Base-by-base conservation (phyloP, 2,113 vertebrate genomes). In the Grallaria varia region DNA sequence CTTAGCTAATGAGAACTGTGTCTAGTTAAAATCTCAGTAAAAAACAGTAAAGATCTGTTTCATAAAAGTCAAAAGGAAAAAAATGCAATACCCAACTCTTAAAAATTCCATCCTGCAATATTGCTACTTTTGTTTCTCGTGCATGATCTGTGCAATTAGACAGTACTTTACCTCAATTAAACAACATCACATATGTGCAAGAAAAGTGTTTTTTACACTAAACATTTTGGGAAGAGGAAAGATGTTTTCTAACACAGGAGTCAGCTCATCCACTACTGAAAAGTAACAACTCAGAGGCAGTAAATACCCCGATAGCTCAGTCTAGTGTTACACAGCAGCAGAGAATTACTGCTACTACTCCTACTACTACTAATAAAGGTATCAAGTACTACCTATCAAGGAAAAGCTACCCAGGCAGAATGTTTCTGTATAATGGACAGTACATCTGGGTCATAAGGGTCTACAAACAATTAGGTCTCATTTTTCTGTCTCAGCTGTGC, bases 11-110 rank as follows among this genome's bases (percentile, higher is more conserved):
- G 75, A 82, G 89, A 97, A 89, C 90, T 88, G 28, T 93, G 49
- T 94, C 90, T 89, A 95, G 96, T 97, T 97, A 97, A 97, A 97
- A 97, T 89, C 72, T 95, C 88, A n/a, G n/a, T n/a, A n/a, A n/a
- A n/a, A n/a, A n/a, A n/a, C n/a, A n/a, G 84, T 75, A 97, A 95
- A 97, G 97, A 94, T 96, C 75, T 67, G 33, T 95, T n/a, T n/a
- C n/a, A n/a, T n/a, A n/a, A n/a, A n/a, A n/a, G n/a, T n/a, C n/a
- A 17, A 21, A 80, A 83, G 39, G 82, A 85, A 93, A 87, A 90
- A 87, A 87, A 60, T 58, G 64, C 13, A 44, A 69, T 56, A 37
- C 17, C 21, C 31, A 62, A 66, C 14, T 52, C 64, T 79, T 81
- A 83, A 93, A 96, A 93, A 88, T 72, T 86, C 44, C 31, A 80